Conservation (phyloP, 2,888 invertebrate genomes). For the Sphinx pinastri region DNA sequence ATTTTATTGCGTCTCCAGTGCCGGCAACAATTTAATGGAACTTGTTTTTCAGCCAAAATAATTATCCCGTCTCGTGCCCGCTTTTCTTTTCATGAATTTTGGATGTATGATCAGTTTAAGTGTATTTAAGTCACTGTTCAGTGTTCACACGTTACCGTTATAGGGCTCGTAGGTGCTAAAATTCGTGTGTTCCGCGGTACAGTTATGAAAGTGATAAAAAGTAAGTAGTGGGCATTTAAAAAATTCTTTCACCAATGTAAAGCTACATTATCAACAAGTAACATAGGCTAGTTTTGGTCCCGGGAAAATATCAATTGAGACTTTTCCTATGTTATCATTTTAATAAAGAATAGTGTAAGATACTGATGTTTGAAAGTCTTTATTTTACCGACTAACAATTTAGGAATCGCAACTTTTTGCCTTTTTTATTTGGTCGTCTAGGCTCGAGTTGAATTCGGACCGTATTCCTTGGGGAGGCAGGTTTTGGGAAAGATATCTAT, state of each 20-base stretch:
- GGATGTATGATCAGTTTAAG: slow-evolving; percentile 22
- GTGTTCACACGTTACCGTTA: slow-evolving; percentile 17
- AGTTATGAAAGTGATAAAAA: slow-evolving; percentile 20
- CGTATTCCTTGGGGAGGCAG: slow-evolving; percentile 7
- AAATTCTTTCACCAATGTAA: too few relatives aligned
- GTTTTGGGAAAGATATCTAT: slow-evolving; percentile 11
- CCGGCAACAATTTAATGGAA: slow-evolving; percentile 44
- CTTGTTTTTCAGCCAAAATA: slow-evolving; percentile 53
- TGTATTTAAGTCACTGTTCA: neutral
- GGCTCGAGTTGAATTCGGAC: slow-evolving; percentile 5
- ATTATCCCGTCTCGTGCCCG: slow-evolving; percentile 41
- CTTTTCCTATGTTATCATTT: too few relatives aligned
- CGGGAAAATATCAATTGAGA: too few relatives aligned
- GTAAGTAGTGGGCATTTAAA: neutral
- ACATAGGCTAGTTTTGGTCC: too few relatives aligned
- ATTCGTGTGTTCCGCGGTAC: slow-evolving; percentile 6
- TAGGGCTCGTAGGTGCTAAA: slow-evolving; percentile 22
- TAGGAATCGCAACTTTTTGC: neutral
- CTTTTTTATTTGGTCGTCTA: slow-evolving; percentile 10
- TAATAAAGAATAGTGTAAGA: too few relatives aligned
- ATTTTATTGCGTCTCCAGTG: slow-evolving; percentile 48
- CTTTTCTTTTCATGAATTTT: slow-evolving; percentile 33
- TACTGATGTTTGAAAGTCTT: neutral
- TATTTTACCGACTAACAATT: slow-evolving; percentile 6
- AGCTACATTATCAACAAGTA: too few relatives aligned